Conservation (phyloP, 1,140 invertebrate species). For the Drosophila aff. region DNA sequence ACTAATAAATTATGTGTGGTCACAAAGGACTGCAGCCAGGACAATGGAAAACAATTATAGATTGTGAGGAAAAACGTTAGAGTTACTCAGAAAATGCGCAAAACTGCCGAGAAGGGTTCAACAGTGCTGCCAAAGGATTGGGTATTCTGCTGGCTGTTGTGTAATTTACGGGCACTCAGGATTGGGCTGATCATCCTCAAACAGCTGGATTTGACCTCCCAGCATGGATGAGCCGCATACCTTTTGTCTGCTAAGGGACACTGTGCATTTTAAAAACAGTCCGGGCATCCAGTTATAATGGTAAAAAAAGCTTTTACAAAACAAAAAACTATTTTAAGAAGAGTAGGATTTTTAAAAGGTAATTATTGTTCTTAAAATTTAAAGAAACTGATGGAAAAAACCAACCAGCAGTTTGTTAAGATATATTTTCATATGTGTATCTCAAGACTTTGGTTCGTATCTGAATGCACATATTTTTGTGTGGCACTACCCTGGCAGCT, state of each 20-base stretch:
- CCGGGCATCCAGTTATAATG: conserved; percentile 24
- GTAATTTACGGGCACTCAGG: conserved; percentile 61
- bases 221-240: conserved; percentile 26
- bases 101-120: conserved; percentile 22
- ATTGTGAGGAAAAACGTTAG: conserved; percentile 35
- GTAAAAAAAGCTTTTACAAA: too few species aligned
- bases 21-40: conserved; percentile 38
- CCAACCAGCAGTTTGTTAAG: neutral
- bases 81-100: conserved; percentile 47
- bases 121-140: conserved; percentile 69
- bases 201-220: conserved; percentile 53
- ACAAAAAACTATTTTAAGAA: neutral
- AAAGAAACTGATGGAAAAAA: neutral
- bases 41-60: conserved; percentile 74
- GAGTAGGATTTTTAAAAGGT: too few species aligned
- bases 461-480: neutral
- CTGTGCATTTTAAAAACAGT: conserved; percentile 48
- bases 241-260: conserved; percentile 40
- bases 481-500: conserved; percentile 51
- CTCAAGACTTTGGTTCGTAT: neutral
- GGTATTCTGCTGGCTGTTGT: conserved; percentile 51
- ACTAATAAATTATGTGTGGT: conserved; percentile 70
- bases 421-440: neutral
- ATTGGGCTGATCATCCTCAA: conserved; percentile 51
- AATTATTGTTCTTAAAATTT: neutral